phyloP scores from a whole-genome alignment of 2,888 invertebrate species.

The Mechanitis messenoides region DNA sequence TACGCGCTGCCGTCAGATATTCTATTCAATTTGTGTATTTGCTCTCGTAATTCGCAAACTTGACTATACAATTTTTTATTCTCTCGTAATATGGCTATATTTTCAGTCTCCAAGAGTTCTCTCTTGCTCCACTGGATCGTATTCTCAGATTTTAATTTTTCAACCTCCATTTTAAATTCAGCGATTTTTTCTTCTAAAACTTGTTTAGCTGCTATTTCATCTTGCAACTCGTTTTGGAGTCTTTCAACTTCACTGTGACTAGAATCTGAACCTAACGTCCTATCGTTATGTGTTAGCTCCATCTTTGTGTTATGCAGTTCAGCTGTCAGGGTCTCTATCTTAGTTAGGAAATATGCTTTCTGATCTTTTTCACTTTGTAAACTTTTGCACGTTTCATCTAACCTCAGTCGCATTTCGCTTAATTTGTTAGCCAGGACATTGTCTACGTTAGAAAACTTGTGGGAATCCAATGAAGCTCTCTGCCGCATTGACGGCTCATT shows the following conservation, averaged over 20 bases:
- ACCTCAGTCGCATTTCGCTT: constrained; percentile 53
- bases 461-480: constrained; percentile 65
- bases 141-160: constrained; percentile 92
- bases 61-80: constrained; percentile 86
- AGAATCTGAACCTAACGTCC: constrained; percentile 67
- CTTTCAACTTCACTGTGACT: constrained; percentile 68
- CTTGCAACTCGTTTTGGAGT: constrained; percentile 67
- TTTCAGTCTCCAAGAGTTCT: constrained; percentile 93
- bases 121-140: constrained; percentile 95
- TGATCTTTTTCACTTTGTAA: constrained; percentile 66
- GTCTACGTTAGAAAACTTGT: constrained; percentile 67
- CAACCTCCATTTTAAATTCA: constrained; percentile 79
- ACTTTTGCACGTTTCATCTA: constrained; percentile 62
- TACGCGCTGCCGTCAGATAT: constrained; percentile 66
- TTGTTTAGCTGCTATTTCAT: constrained; percentile 68
- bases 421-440: constrained; percentile 63
- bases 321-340: constrained; percentile 59
- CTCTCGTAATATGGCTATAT: constrained; percentile 89
- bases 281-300: constrained; percentile 58
- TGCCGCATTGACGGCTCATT: constrained; percentile 55
- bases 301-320: constrained; percentile 62
- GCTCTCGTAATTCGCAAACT: constrained; percentile 67
- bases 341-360: constrained; percentile 58
- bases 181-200: constrained; percentile 66
- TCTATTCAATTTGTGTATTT: constrained; percentile 67